These are phyloP conservation scores for Xiphorhynchus elegans DNA, from an alignment of 2,113 vertebrate species.

Conservation along the genomic window DNA sequence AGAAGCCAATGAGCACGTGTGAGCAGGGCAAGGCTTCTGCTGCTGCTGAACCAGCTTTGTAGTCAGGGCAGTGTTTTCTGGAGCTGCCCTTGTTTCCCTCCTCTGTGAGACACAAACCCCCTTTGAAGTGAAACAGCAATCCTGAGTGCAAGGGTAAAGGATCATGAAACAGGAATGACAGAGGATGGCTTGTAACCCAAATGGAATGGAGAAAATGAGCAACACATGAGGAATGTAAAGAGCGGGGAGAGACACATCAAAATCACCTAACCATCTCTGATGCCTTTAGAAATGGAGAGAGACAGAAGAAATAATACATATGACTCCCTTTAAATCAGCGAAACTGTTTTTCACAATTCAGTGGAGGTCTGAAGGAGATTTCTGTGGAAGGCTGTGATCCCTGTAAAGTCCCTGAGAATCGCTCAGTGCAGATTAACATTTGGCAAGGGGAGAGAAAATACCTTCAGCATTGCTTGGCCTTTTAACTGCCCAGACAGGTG, in stretches of 20 bases:
- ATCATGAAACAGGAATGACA: conserved; percentile 26
- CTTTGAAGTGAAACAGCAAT: conserved; percentile 31
- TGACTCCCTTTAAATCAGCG: conserved; percentile 29
- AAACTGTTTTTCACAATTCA: conserved; percentile 12
- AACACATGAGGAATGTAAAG: conserved; percentile 50
- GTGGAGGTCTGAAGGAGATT: conserved; percentile 28
- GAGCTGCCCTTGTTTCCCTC: conserved; percentile 29
- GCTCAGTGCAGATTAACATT: conserved; percentile 21
- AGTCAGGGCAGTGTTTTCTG: neutral
- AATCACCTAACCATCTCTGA: conserved; percentile 55
- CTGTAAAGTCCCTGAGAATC: neutral
- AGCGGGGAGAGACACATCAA: conserved; percentile 28
- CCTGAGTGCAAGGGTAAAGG: neutral
- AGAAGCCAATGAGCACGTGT: neutral
- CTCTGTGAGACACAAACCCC: neutral
- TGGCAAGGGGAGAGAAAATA: neutral
- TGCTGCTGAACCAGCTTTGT: neutral
- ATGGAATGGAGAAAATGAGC: conserved; percentile 59
- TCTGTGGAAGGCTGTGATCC: conserved; percentile 27
- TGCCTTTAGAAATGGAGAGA: conserved; percentile 37
- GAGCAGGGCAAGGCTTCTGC: neutral
- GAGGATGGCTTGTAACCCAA: conserved; percentile 54
- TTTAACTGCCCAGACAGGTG: neutral
- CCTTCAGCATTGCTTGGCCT: conserved; percentile 46
- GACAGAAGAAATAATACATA: conserved; percentile 11